Evolutionary conservation across 2,888 invertebrate species (phyloP), one percentile per base, ranked within the genome.

Genomic region (Pecten maximus): DNA sequence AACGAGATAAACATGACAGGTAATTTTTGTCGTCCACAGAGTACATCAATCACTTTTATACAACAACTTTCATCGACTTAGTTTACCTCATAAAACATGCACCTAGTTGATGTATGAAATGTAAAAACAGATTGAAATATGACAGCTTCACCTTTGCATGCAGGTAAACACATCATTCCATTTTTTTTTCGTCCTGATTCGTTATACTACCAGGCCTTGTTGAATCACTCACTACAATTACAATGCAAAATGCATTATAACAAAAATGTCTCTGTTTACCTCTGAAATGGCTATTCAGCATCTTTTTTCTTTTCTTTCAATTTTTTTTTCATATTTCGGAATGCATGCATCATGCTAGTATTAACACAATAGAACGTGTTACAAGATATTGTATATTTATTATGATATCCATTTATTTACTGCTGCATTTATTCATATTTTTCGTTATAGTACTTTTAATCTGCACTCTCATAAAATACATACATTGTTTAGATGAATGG

Each of bases 31-130:
- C 28, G 28, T 74, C 35, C 28, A 12, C 74, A 35, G 6, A 74
- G 23, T 74, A 74, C 74, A 74, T 74, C 28, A 74, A 74, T 74
- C 74, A 74, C 35, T 8, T 74, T 74, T 54, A n/a, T n/a, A 54
- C 54, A 74, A 74, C 10, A 60, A 28, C 10, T 28, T 28, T 74
- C 35, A 74, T 74, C 35, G 35, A 28, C 74, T 10, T 35, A 35
- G 28, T 74, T 74, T 74, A 74, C 74, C 28, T 74, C 74, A 6
- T 74, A 74, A 74, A 74, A 74, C 74, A 74, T 74, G 74, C 74
- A 74, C 74, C 74, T 74, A 74, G 74, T 74, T 74, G 35, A 74
- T 74, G 35, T 74, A 74, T 74, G 35, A 74, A 74, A 74, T 74
- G 74, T 6, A 74, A 28, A 74, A 35, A 74, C 74, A 74, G 74